Conservation (phyloP, 2,888 invertebrate species). For the Troilus luridus region DNA sequence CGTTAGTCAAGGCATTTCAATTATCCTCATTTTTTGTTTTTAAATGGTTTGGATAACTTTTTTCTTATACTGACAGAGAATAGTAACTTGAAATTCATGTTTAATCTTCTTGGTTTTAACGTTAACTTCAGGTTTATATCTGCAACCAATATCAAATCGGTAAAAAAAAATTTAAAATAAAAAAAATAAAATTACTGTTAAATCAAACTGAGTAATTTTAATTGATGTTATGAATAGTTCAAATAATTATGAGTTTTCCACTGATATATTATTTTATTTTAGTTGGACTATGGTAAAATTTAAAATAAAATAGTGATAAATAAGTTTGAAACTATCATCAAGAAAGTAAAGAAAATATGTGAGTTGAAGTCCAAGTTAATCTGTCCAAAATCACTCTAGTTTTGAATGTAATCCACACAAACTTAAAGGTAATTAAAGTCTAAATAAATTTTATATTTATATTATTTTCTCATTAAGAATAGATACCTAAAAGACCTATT, state of each 20-base stretch:
- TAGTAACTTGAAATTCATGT: background rate
- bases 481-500: no score
- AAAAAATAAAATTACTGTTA: background rate
- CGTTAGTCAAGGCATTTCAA: background rate
- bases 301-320: background rate
- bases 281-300: background rate
- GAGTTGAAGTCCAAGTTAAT: background rate
- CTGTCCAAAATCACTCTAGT: no score
- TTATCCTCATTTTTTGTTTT: background rate
- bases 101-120: background rate
- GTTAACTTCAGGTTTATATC: background rate
- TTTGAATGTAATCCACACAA: no score
- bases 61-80: background rate
- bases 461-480: no score
- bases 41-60: background rate
- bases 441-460: no score
- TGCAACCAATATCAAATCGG: slow-evolving; percentile 19
- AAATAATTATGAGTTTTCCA: background rate
- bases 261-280: background rate
- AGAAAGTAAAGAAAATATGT: background rate
- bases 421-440: no score
- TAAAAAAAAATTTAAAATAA: background rate
- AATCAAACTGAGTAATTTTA: background rate
- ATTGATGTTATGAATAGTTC: background rate
- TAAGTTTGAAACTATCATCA: background rate